Conservation (phyloP, 2,113 vertebrate genomes). For the Willisornis vidua region DNA sequence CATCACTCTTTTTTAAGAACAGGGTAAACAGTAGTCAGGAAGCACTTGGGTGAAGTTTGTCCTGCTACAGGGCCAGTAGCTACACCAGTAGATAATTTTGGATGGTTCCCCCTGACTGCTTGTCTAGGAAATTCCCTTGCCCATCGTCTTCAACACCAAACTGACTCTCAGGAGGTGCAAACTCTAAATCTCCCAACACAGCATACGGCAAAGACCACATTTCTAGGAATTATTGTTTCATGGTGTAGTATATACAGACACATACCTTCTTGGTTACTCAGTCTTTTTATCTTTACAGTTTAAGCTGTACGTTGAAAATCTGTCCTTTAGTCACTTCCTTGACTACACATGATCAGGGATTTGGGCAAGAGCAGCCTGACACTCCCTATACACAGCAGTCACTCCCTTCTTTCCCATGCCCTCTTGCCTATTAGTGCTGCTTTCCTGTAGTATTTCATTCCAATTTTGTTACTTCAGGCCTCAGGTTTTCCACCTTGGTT, state of each 20-base stretch:
- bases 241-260: neutral
- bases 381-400: accelerated
- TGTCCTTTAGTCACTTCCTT: neutral
- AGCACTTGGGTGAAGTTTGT: neutral
- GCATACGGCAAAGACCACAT: accelerated
- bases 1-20: neutral
- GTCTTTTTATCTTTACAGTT: neutral
- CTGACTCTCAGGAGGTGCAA: neutral
- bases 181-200: neutral
- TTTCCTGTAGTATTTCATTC: neutral
- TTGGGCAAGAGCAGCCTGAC: neutral
- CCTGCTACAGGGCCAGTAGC: neutral
- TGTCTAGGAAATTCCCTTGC: neutral
- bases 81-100: neutral
- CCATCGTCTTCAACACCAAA: neutral
- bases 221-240: neutral
- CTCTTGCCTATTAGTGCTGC: neutral
- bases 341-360: neutral
- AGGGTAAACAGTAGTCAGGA: neutral
- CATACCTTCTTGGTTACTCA: neutral
- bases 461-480: neutral
- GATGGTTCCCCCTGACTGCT: neutral
- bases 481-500: neutral
- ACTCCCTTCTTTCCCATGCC: neutral
- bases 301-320: neutral